Evolutionary conservation across 2,888 invertebrate species (phyloP), one percentile per base, ranked within the genome.

Genomic region (Dynastes hyllus): DNA sequence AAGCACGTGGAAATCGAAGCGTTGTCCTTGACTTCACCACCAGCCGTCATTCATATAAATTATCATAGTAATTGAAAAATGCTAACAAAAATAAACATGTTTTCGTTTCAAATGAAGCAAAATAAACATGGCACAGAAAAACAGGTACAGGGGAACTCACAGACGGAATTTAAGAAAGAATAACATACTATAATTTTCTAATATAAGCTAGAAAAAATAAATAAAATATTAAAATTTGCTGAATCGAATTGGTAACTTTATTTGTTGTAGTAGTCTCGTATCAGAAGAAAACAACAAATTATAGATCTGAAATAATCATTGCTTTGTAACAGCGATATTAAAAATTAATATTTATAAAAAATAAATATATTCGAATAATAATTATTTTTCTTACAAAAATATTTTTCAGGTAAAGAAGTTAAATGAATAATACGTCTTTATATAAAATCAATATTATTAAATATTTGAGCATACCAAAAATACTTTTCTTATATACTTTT

Each of bases 41-140:
- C 32, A 4, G 32, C 32, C 32, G 5, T 5, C 32, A 5, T 5
- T 37, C 5, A 0, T 37, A 5, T 37, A 37, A 5, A 45, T 8
- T 45, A 45, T 45, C 11, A 45, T 45, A 45, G 8, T 45, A 45
- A 45, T 11, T 45, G 45, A 45, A 45, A 45, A 11, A 37, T 37
- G 6, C 2, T 37, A 37, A 37, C 37, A 37, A 37, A 22, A 22
- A 22, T 22, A 22, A 22, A 0, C 22, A 37, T 37, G 6, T 51
- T 51, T 51, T 51, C 9, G n/a, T 9, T n/a, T 51, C n/a, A 51
- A 51, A 61, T 11, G 22, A 61, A 61, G 61, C 16, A 67, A 65
- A 67, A 16, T 22, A 22, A 67, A 67, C 11, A 69, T 69, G 69
- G 69, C 69, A 50, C 69, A 69, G 69, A 69, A 45, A 69, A 16